Evolutionary conservation across 2,113 vertebrate genomes (phyloP).

Genomic region (Heloderma charlesbogerti): DNA sequence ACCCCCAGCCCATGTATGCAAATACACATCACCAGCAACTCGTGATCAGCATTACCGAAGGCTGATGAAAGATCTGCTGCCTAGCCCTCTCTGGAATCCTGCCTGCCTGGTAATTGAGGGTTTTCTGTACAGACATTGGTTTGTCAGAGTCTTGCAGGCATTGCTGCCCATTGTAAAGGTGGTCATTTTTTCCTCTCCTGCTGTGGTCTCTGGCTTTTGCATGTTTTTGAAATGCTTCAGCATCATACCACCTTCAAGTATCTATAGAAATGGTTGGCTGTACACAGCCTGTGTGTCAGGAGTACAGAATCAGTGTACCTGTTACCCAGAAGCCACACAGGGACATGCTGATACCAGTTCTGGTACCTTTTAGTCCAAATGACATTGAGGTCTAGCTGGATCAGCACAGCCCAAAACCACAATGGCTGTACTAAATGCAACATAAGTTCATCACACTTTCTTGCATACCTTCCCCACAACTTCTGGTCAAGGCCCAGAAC

Average conservation of each 20-base stretch:
- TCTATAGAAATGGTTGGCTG: too few relatives aligned
- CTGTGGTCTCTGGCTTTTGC: neutral
- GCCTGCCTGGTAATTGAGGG: neutral
- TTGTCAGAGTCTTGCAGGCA: neutral
- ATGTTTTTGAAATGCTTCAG: neutral
- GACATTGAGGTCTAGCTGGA: neutral
- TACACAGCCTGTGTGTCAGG: neutral
- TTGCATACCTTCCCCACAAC: neutral
- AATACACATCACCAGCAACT: neutral
- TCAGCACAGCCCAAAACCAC: neutral
- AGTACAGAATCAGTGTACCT: neutral
- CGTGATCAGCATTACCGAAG: neutral
- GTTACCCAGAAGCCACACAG: neutral
- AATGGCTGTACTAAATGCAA: neutral
- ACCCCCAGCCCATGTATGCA: conserved; percentile 15
- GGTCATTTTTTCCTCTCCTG: neutral
- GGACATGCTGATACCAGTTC: too few relatives aligned
- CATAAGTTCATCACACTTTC: neutral
- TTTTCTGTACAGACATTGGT: neutral
- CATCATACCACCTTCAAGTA: neutral
- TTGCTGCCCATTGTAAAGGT: neutral
- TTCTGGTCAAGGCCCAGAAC: neutral
- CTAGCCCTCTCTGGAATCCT: neutral
- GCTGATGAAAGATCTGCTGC: neutral
- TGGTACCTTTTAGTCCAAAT: neutral